Base-by-base conservation (phyloP, 2,888 invertebrate species). In the Peribatodes rhomboidaria region DNA sequence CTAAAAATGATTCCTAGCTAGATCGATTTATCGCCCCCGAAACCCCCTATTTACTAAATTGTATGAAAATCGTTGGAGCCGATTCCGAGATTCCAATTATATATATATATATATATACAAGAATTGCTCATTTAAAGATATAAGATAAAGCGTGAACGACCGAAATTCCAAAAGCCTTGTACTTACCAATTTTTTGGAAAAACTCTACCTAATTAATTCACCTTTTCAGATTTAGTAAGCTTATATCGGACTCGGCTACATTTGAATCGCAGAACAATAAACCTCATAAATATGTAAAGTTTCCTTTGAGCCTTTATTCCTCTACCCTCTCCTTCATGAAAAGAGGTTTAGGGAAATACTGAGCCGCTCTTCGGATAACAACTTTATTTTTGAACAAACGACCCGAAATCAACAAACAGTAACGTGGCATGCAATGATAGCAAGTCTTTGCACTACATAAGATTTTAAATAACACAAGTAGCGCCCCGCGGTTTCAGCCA, bases 251-350 rank as follows among this genome's bases (percentile, higher is more conserved):
- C 47, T 27, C 49, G 46, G 16, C 46, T 16, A 50, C 39, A 68
- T 71, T 71, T 68, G 68, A 71, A 71, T 68, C 60, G 47, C 71
- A 65, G 65, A 71, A 71, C 71, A 72, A 73, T 71, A 67, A 65
- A n/a, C 63, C 64, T 69, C 46, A 68, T 73, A 69, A 69, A 73
- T 73, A 73, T 73, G 67, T 68, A 69, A 63, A 66, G 63, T 68
- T 70, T 65, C 63, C 69, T 63, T 67, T 59, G 57, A 58, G 53
- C 52, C 56, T 68, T 64, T 67, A 67, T 62, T 60, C 50, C 54
- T 62, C 66, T 57, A 60, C 62, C 61, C 56, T 65, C 54, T 46
- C 37, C 46, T 63, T 39, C 52, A 31, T 35, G 35, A 41, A 57
- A 50, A 35, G 49, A 47, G 64, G 39, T 65, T 61, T 65, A 65